Evolutionary conservation across 1,140 invertebrate genomes (phyloP), one percentile per base, ranked within the genome.

Genomic region (Mesaphorura yosii): DNA sequence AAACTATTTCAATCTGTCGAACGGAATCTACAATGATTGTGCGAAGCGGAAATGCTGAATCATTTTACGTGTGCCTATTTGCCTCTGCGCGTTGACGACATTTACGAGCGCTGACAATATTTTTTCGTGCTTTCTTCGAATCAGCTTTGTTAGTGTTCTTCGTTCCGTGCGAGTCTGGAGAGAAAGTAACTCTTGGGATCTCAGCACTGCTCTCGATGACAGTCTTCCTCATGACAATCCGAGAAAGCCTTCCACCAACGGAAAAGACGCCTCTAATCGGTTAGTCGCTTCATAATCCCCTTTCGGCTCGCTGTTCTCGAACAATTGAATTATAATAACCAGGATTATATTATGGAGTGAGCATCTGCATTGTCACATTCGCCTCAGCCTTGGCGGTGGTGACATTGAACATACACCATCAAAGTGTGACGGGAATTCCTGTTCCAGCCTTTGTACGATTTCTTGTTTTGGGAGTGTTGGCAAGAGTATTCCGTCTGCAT

Each of bases 281-380:
- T 90, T 75, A 79, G 79, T 75, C 47, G 27, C 46, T 37, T 48
- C n/a, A 0, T 15, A 29, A n/a, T 34, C 19, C 3, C 23, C 31
- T 19, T 1, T 15, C 10, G 26, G 34, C 20, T 14, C 23, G 17
- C 28, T 46, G 28, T 28, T 51, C 22, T 57, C 22, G 31, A 22
- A 15, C 22, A 17, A 10, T 34, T 34, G 31, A 34, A 34, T 34
- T 34, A n/a, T n/a, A 34, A 34, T 34, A n/a, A 68, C 20, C 72
- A 89, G 87, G 86, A 71, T 71, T 91, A 52, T 92, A 92, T 68
- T 93, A 92, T 64, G 88, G 88, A 20, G 85, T 88, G 1, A 89
- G 87, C 63, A 92, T 92, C 59, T 89, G 86, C 64, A 76, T 92
- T 51, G 88, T 92, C 14, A 86, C 86, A 0, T 84, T 90, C 63